These are phyloP conservation scores for Enteromius viviparus DNA, from an alignment of 2,797 vertebrate species.

Conservation along the genomic window DNA sequence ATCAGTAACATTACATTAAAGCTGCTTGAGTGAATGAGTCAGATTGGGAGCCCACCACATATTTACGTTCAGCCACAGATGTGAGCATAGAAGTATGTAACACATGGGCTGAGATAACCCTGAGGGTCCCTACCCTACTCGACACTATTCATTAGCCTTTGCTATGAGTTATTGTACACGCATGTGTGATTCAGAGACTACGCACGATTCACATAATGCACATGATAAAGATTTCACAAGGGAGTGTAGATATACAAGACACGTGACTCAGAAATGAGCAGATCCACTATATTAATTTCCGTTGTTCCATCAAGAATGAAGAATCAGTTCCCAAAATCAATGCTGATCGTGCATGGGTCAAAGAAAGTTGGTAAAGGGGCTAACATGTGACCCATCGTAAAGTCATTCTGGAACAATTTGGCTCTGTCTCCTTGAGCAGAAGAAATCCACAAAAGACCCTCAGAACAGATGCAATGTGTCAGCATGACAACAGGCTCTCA, in stretches of 20 bases:
- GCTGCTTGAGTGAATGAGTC: conserved; percentile 33
- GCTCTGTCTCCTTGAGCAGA: conserved; percentile 46
- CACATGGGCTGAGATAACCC: conserved; percentile 37
- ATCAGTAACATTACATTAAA: conserved; percentile 4
- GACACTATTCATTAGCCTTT: conserved; percentile 21
- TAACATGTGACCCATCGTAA: conserved; percentile 27
- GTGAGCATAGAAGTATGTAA: conserved; percentile 35
- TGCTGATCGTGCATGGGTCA: conserved; percentile 55
- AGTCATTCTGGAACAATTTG: conserved; percentile 53
- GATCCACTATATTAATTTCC: conserved; percentile 37
- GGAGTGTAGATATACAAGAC: conserved; percentile 15
- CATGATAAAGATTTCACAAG: conserved; percentile 49
- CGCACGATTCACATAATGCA: conserved; percentile 37
- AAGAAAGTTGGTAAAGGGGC: not conserved
- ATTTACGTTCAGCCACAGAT: conserved; percentile 56
- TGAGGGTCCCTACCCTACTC: not conserved
- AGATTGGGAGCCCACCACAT: not conserved
- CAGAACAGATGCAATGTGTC: conserved; percentile 65
- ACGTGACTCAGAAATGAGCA: conserved; percentile 67
- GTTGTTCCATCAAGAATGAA: conserved; percentile 40
- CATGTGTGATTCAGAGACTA: conserved; percentile 46
- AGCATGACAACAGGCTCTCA: conserved; percentile 62
- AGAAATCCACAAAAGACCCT: conserved; percentile 28
- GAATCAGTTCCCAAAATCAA: conserved; percentile 69
- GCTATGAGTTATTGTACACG: conserved; percentile 4